A percentile compares a stretch with the other conserved stretches of the same genome.
phyloP scores from a whole-genome alignment of 2,113 vertebrate species.

The Hyperoodon ampullatus region DNA sequence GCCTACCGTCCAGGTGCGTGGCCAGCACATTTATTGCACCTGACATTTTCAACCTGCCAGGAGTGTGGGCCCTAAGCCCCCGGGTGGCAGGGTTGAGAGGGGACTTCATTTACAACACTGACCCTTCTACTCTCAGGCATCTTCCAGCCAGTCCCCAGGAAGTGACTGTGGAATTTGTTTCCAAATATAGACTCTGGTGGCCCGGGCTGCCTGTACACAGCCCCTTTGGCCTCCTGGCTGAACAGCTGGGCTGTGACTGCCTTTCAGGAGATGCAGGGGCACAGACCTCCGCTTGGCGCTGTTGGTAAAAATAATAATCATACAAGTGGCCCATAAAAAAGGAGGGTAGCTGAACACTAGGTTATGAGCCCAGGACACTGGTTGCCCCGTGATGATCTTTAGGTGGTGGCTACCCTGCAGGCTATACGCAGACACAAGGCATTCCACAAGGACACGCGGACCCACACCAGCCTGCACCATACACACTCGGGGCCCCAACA shows the following conservation, averaged over 20 bases:
- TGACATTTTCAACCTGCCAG: background rate
- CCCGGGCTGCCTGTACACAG: background rate
- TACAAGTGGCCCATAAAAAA: background rate
- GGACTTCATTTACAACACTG: accelerated
- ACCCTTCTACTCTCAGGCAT: constrained; percentile 26
- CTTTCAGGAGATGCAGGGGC: background rate
- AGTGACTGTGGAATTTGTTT: constrained; percentile 82
- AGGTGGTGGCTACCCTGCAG: background rate
- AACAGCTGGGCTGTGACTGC: background rate
- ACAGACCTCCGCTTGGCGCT: background rate
- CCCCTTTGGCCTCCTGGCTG: background rate
- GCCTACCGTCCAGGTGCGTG: accelerated
- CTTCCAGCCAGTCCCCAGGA: constrained; percentile 78
- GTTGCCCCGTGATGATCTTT: background rate
- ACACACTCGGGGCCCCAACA: accelerated
- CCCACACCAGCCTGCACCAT: background rate
- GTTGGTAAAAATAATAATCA: constrained; percentile 29
- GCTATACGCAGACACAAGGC: background rate
- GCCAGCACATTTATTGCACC: background rate
- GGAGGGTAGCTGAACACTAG: background rate
- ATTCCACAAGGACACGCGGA: background rate
- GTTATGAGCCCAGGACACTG: background rate
- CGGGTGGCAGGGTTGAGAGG: accelerated
- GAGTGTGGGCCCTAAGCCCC: background rate
- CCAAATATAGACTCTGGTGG: constrained; percentile 82